Conservation (phyloP, 2,888 invertebrate species). For the Aromia moschata region DNA sequence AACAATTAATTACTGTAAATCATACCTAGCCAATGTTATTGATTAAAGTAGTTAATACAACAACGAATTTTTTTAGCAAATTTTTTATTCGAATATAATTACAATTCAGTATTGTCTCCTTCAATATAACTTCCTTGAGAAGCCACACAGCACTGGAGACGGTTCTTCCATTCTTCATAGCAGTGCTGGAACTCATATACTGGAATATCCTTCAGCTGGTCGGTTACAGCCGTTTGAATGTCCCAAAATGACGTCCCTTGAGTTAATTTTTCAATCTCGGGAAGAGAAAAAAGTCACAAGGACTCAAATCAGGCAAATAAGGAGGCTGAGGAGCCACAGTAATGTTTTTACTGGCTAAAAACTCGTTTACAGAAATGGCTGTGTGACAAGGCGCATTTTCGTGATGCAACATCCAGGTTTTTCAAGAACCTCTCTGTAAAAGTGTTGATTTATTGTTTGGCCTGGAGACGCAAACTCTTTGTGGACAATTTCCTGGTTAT, state of each 20-base stretch:
- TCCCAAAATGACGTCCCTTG: not conserved
- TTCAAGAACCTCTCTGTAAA: not conserved
- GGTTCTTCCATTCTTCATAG: not conserved
- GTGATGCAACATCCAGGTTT: not conserved
- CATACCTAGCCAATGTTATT: not conserved
- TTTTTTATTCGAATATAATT: not conserved
- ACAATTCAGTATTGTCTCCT: not conserved
- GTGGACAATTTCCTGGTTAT: not conserved
- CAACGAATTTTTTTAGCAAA: not conserved
- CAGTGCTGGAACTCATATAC: not conserved
- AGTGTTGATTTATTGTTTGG: not conserved
- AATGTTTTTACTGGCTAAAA: not conserved
- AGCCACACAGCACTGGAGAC: not conserved
- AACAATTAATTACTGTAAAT: not conserved
- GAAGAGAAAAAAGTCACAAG: not conserved
- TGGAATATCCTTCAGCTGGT: not conserved
- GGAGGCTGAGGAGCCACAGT: not conserved
- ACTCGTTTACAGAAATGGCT: not conserved
- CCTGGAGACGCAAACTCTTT: not conserved
- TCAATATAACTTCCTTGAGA: not conserved
- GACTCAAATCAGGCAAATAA: not conserved
- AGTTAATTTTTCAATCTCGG: not conserved
- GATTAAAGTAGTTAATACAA: not conserved
- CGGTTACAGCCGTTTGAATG: not conserved
- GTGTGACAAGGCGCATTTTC: not conserved